A percentile compares a stretch with the other conserved stretches of the same genome.
phyloP scores from a whole-genome alignment of 92 coral and sea anemone species.

The Porites evermanni region DNA sequence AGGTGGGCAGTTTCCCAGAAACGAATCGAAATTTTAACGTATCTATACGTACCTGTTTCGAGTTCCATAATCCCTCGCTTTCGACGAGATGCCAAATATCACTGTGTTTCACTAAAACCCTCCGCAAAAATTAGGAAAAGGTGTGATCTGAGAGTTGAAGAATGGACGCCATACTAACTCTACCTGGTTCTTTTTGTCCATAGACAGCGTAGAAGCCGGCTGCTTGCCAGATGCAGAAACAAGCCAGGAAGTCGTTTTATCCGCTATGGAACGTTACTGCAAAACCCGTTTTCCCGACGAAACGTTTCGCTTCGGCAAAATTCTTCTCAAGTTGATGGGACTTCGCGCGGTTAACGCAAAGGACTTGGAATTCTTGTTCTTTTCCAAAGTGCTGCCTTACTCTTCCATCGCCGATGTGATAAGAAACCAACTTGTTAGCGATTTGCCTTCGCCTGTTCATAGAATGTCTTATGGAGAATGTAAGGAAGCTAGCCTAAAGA shows the following conservation, averaged over 20 bases:
- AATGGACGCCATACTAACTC: background rate
- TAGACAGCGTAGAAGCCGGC: constrained; percentile 66
- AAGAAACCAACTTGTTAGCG: constrained; percentile 66
- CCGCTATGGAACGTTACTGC: constrained; percentile 68
- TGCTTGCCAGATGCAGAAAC: constrained; percentile 65
- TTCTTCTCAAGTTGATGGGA: constrained; percentile 70
- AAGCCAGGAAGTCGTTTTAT: constrained; percentile 59
- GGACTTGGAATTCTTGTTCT: constrained; percentile 61
- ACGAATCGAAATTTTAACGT: too few species aligned
- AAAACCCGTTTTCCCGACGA: constrained; percentile 67
- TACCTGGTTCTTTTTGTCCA: background rate
- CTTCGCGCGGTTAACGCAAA: constrained; percentile 60
- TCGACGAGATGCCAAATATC: too few species aligned
- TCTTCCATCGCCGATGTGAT: constrained; percentile 63
- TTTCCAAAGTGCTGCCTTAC: constrained; percentile 63
- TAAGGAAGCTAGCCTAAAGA: background rate
- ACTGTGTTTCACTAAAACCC: too few species aligned
- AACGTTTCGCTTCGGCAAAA: constrained; percentile 66
- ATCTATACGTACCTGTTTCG: too few species aligned
- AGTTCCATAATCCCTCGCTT: too few species aligned
- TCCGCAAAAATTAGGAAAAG: too few species aligned
- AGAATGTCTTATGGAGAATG: background rate
- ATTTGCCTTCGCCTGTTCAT: constrained; percentile 28
- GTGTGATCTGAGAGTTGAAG: background rate
- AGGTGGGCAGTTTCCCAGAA: too few species aligned